A percentile compares a stretch with the other conserved stretches of the same genome.
Conservation (phyloP, 2,888 invertebrate species). For the Ethmia dodecea region DNA sequence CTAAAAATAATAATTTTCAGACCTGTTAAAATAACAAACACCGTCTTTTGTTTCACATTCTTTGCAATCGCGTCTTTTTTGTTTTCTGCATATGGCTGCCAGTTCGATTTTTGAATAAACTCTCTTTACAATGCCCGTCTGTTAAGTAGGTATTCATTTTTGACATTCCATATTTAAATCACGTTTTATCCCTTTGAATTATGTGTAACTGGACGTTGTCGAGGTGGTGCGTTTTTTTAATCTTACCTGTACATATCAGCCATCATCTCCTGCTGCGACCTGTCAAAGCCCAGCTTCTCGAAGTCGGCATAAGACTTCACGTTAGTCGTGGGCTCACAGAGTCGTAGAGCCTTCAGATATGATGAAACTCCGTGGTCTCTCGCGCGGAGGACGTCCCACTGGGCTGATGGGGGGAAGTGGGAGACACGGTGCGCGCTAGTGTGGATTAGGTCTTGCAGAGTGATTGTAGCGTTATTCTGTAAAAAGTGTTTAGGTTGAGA, state of each 20-base stretch:
- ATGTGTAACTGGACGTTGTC: neutral
- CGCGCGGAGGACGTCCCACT: slow-evolving; percentile 70
- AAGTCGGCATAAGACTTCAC: slow-evolving; percentile 78
- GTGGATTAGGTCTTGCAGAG: slow-evolving; percentile 79
- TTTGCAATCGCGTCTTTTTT: too few species aligned
- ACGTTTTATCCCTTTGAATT: too few species aligned
- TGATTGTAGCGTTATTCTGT: slow-evolving; percentile 78
- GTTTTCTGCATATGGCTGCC: too few species aligned
- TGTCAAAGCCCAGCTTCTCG: slow-evolving; percentile 70
- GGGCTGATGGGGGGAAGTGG: slow-evolving; percentile 68
- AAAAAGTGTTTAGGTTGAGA: too few species aligned
- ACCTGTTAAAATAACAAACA: too few species aligned
- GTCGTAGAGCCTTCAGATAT: slow-evolving; percentile 82
- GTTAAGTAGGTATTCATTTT: too few species aligned
- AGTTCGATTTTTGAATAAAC: too few species aligned
- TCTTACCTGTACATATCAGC: slow-evolving; percentile 81
- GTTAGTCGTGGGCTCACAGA: slow-evolving; percentile 78
- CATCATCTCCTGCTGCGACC: slow-evolving; percentile 79
- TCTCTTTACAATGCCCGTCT: too few species aligned
- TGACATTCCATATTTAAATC: too few species aligned
- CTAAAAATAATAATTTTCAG: too few species aligned
- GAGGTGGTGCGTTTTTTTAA: neutral
- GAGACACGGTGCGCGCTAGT: slow-evolving; percentile 81
- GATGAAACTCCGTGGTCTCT: slow-evolving; percentile 90
- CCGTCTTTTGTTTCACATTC: too few species aligned